Percentiles rank a stretch among this genome's conserved stretches.
Conservation (phyloP, 2,113 vertebrate species). For the Syrrhaptes paradoxus region DNA sequence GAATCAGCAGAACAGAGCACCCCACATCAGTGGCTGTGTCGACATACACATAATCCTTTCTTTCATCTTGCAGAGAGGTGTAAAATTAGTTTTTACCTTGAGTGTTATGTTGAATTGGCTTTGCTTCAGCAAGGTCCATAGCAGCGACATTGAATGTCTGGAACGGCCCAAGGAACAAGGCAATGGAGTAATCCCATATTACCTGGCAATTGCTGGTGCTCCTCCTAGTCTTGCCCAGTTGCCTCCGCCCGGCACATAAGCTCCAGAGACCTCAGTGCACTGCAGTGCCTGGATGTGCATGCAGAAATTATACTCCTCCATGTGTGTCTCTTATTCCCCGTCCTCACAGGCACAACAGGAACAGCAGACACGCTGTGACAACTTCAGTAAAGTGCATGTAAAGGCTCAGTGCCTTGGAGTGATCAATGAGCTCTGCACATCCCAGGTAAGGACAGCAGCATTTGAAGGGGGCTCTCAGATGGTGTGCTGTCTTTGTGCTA, state of each 20-base stretch:
- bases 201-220: background rate
- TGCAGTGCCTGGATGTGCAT: background rate
- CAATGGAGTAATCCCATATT: background rate
- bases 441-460: background rate
- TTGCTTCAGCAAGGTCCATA: background rate
- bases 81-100: background rate
- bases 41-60: background rate
- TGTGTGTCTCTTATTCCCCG: fast-evolving
- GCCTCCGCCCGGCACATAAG: background rate
- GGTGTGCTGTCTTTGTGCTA: background rate
- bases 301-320: background rate
- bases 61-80: background rate
- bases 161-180: background rate
- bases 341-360: background rate
- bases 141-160: background rate
- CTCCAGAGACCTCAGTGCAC: background rate
- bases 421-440: background rate
- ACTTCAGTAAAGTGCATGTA: background rate
- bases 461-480: background rate
- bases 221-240: background rate
- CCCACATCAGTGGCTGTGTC: background rate
- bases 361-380: background rate
- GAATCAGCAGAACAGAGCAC: background rate
- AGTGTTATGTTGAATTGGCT: background rate
- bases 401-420: background rate